Base-by-base conservation (phyloP, 1,140 invertebrate genomes). In the Eueides isabella region DNA sequence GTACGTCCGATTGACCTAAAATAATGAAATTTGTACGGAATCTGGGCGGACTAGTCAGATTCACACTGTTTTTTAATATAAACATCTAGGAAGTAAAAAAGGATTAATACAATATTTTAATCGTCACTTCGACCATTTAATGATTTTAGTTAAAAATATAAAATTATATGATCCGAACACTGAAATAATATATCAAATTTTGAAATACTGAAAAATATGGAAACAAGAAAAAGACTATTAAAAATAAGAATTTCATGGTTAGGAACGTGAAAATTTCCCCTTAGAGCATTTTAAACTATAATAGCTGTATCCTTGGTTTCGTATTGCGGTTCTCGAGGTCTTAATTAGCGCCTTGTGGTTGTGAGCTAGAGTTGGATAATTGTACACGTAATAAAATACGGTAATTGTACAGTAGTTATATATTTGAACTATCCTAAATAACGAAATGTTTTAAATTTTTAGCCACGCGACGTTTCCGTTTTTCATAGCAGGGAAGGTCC, bases 321-420 rank as follows among this genome's bases (percentile, higher is more conserved):
- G 19, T 61, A 30, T 68, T 61, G 55, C 67, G 44, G 48, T 12
- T 48, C 30, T 31, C 28, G 67, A 61, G 67, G 19, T 68, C 67
- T 68, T 68, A 68, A 68, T 68, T 61, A 68, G 67, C 19, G 67
- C 19, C 48, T 61, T n/a, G 48, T 26, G 26, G 67, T 30, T 67
- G 66, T 2, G 9, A 38, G 19, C n/a, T 26, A 38, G 41, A 67
- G 30, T 26, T 29, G 12, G 48, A 68, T 67, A 67, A 67, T 67
- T 67, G 35, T 19, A 3, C 33, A 16, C 41, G 33, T 66, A 66
- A 66, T 41, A 66, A 38, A 41, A 66, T 55, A 26, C 48, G 19
- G 2, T 1, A 7, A 11, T 23, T 23, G 19, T 55, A 1, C 19
- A 14, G 14, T 16, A 38, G 14, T 38, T 2, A 11, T 55, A 11